Evolutionary conservation across 2,797 vertebrate species (phyloP).

Genomic region (Nasua narica): DNA sequence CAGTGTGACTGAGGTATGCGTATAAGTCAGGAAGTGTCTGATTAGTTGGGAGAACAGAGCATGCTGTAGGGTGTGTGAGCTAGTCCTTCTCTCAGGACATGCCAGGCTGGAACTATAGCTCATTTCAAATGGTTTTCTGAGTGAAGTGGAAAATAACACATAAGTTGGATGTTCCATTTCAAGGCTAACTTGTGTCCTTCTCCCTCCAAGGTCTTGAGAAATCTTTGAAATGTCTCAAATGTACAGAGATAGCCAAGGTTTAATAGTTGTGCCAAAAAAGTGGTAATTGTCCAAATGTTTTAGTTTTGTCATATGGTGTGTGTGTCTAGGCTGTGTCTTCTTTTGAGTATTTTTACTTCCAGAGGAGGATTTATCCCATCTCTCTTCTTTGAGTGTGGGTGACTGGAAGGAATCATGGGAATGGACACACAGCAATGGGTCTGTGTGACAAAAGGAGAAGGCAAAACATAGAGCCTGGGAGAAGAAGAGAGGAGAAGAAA

Average conservation of each 20-base stretch:
- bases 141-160: neutral
- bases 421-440: neutral
- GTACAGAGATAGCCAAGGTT: neutral
- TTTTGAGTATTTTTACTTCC: neutral
- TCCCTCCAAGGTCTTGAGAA: neutral
- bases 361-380: neutral
- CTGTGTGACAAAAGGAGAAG: neutral
- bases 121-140: neutral
- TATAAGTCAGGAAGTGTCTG: neutral
- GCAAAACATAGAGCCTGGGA: neutral
- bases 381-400: neutral
- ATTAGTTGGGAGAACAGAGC: neutral
- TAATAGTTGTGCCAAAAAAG: neutral
- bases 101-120: neutral
- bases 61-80: neutral
- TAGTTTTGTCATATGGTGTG: neutral
- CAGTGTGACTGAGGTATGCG: rapidly evolving
- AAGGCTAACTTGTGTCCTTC: neutral
- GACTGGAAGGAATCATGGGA: neutral
- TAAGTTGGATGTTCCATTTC: neutral
- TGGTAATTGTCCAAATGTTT: neutral
- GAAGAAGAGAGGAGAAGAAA: neutral
- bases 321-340: neutral
- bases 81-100: neutral
- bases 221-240: neutral